phyloP scores from a whole-genome alignment of 2,888 invertebrate species.

The Patella caerulea region DNA sequence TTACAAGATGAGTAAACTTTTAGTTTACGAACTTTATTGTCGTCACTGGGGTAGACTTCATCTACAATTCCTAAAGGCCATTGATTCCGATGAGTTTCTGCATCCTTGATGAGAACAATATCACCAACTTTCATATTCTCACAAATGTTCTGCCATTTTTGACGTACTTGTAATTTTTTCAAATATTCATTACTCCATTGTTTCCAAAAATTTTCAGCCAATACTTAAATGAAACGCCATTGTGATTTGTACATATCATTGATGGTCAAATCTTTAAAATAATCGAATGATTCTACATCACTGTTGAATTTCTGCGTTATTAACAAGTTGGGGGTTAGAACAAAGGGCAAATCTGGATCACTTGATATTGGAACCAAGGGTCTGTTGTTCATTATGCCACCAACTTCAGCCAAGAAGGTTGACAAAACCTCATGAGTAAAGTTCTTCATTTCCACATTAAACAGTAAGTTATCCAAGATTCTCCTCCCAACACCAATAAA shows the following conservation, averaged over 20 bases:
- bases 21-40: slow-evolving; percentile 26
- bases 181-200: slow-evolving; percentile 30
- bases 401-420: slow-evolving; percentile 38
- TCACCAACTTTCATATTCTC: slow-evolving; percentile 19
- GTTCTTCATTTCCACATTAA: slow-evolving; percentile 11
- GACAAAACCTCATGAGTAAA: slow-evolving; percentile 36
- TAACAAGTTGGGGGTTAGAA: slow-evolving; percentile 33
- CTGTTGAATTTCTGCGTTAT: slow-evolving; percentile 30
- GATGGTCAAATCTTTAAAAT: background rate
- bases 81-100: slow-evolving; percentile 17
- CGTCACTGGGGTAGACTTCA: slow-evolving; percentile 27
- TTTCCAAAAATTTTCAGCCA: slow-evolving; percentile 36
- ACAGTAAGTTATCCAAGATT: slow-evolving; percentile 35
- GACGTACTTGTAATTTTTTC: slow-evolving; percentile 10
- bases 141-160: background rate
- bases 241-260: slow-evolving; percentile 28
- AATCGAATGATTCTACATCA: background rate
- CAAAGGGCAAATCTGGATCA: slow-evolving; percentile 32
- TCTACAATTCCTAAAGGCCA: slow-evolving; percentile 35
- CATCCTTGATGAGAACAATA: slow-evolving; percentile 31
- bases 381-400: slow-evolving; percentile 33
- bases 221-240: slow-evolving; percentile 35
- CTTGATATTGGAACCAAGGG: slow-evolving; percentile 32
- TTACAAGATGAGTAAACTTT: slow-evolving; percentile 16
- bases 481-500: slow-evolving; percentile 32